Conservation (phyloP, 2,113 vertebrate species). For the Ibidorhyncha struthersii region DNA sequence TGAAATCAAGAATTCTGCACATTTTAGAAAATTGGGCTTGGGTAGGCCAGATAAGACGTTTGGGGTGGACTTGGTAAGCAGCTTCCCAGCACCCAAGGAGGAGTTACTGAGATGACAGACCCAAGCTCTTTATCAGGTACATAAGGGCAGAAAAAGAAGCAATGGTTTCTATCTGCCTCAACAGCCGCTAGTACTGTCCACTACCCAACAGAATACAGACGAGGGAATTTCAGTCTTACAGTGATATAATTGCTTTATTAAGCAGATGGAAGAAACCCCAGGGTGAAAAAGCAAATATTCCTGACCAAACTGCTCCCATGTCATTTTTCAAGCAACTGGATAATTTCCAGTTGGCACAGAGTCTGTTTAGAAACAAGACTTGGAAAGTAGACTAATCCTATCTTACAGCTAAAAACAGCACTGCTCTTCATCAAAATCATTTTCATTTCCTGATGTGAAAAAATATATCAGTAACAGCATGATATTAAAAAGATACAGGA, state of each 20-base stretch:
- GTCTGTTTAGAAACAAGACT: conserved; percentile 40
- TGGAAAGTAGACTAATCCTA: conserved; percentile 64
- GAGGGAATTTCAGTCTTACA: not conserved
- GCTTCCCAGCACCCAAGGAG: not conserved
- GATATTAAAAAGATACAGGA: conserved; percentile 15
- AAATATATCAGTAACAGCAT: not conserved
- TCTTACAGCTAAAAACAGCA: conserved; percentile 48
- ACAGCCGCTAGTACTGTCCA: not conserved
- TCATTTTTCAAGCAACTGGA: conserved; percentile 36
- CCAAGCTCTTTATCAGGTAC: not conserved
- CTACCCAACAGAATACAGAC: not conserved
- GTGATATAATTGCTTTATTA: conserved; percentile 38
- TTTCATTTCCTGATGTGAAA: conserved; percentile 62
- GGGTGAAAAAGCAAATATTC: conserved; percentile 49
- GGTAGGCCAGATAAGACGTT: not conserved
- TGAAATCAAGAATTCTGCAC: not conserved
- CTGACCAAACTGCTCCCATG: conserved; percentile 26
- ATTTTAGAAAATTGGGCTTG: not conserved
- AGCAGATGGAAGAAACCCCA: conserved; percentile 32
- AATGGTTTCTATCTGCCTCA: not conserved
- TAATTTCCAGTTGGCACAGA: conserved; percentile 42
- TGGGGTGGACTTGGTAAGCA: not conserved
- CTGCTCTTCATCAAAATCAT: not conserved
- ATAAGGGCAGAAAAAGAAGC: not conserved
- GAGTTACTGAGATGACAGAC: not conserved